phyloP scores from a whole-genome alignment of 2,888 invertebrate genomes.

The Dinocampus coccinellae region DNA sequence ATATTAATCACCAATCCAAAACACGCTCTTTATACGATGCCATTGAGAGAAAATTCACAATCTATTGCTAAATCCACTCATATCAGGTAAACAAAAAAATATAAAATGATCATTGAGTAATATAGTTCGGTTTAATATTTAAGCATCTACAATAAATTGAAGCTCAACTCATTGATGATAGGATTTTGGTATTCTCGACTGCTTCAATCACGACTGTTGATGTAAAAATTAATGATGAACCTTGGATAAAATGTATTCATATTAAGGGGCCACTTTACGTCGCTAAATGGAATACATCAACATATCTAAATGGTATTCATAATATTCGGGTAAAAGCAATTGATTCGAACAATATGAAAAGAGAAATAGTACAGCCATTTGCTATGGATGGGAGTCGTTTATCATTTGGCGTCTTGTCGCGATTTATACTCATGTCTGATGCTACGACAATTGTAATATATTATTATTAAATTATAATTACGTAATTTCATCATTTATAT shows the following conservation, averaged over 20 bases:
- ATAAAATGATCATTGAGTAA: conserved; percentile 28
- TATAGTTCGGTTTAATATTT: conserved; percentile 14
- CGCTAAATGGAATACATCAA: conserved; percentile 78
- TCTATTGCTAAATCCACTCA: conserved; percentile 80
- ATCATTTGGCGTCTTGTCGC: conserved; percentile 77
- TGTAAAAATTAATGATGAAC: conserved; percentile 76
- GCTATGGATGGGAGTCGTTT: conserved; percentile 80
- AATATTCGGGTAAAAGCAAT: conserved; percentile 74
- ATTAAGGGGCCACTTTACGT: conserved; percentile 81
- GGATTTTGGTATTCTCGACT: conserved; percentile 84
- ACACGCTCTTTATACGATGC: conserved; percentile 80
- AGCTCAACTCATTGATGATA: conserved; percentile 58
- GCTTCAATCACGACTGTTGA: conserved; percentile 76
- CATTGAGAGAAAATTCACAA: conserved; percentile 80
- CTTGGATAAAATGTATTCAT: conserved; percentile 76
- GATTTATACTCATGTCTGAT: conserved; percentile 83
- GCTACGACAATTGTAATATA: conserved; percentile 79
- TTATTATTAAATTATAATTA: conserved; percentile 15
- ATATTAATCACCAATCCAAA: conserved; percentile 93
- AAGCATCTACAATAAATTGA: conserved; percentile 7
- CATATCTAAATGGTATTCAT: conserved; percentile 78
- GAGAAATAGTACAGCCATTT: conserved; percentile 78
- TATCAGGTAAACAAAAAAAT: conserved; percentile 73
- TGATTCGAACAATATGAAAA: conserved; percentile 74
- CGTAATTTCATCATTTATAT: conserved; percentile 15